A percentile compares a stretch with the other conserved stretches of the same genome.
Conservation (phyloP, 2,113 vertebrate species). For the Dasyornis broadbenti region DNA sequence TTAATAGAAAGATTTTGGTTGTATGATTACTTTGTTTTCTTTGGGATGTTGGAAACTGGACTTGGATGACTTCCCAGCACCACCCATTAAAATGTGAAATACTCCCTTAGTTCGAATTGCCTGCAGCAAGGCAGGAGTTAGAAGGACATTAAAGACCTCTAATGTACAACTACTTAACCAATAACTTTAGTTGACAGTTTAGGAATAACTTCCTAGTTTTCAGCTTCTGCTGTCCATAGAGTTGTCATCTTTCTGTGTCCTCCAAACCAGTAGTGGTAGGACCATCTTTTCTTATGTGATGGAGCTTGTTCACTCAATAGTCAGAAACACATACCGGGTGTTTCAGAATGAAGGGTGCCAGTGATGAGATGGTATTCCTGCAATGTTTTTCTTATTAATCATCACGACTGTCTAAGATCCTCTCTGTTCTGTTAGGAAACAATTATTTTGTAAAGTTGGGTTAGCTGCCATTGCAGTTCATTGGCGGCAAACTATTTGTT, state of each 20-base stretch:
- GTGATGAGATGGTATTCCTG: not conserved
- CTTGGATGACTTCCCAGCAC: not conserved
- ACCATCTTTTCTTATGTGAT: not conserved
- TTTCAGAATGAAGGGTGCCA: not conserved
- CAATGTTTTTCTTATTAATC: not conserved
- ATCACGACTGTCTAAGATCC: not conserved
- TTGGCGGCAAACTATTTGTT: not conserved
- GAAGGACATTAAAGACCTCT: not conserved
- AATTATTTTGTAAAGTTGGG: not conserved
- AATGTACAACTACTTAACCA: not conserved
- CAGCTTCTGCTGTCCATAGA: not conserved
- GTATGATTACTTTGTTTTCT: not conserved
- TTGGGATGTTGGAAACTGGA: not conserved
- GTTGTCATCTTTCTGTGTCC: not conserved
- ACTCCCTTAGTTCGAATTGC: not conserved
- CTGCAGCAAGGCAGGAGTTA: not conserved
- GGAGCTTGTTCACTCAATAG: not conserved
- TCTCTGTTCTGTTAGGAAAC: not conserved
- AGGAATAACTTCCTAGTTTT: not conserved
- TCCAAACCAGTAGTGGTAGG: not conserved
- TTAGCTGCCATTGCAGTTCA: constrained; percentile 8
- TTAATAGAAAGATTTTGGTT: not conserved
- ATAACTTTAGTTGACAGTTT: not conserved
- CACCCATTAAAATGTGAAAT: not conserved
- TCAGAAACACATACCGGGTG: not conserved